phyloP scores from a whole-genome alignment of 2,888 invertebrate species.

The Ceraclea dissimilis region DNA sequence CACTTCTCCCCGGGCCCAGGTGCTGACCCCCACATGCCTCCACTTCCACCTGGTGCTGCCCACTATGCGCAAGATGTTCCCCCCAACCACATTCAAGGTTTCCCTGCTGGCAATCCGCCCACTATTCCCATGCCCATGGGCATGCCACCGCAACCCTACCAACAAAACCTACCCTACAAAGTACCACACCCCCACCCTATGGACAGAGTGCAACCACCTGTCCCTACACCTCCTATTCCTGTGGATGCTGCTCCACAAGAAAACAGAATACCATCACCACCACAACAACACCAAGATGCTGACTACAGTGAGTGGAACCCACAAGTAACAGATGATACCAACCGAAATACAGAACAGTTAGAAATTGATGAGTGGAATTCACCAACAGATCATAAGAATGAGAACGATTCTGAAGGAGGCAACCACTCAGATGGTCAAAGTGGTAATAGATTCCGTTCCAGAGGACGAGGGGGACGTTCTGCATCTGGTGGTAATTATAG shows the following conservation, averaged over 20 bases:
- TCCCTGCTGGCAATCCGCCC: conserved; percentile 42
- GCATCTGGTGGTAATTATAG: conserved; percentile 35
- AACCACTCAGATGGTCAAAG: conserved; percentile 12
- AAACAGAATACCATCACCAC: conserved; percentile 18
- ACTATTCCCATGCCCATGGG: conserved; percentile 48
- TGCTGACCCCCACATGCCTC: conserved; percentile 31
- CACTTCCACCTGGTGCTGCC: conserved; percentile 42
- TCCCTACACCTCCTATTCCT: conserved; percentile 24
- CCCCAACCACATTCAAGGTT: conserved; percentile 38
- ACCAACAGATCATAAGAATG: conserved; percentile 2
- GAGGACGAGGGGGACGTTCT: conserved; percentile 31
- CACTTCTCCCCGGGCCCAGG: conserved; percentile 32
- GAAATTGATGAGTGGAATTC: conserved; percentile 24
- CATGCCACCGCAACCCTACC: conserved; percentile 28
- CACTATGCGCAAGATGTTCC: conserved; percentile 40
- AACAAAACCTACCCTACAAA: conserved; percentile 13
- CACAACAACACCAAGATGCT: conserved; percentile 32
- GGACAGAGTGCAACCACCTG: not conserved
- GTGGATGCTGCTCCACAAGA: conserved; percentile 29
- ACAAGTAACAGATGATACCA: conserved; percentile 8
- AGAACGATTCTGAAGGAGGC: conserved; percentile 9
- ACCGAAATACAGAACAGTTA: conserved; percentile 11
- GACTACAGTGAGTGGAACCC: conserved; percentile 17
- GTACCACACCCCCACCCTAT: conserved; percentile 1
- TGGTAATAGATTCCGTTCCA: conserved; percentile 18